These are phyloP conservation scores for Coremacera marginata DNA, from an alignment of 2,888 invertebrate species.

Conservation along the genomic window DNA sequence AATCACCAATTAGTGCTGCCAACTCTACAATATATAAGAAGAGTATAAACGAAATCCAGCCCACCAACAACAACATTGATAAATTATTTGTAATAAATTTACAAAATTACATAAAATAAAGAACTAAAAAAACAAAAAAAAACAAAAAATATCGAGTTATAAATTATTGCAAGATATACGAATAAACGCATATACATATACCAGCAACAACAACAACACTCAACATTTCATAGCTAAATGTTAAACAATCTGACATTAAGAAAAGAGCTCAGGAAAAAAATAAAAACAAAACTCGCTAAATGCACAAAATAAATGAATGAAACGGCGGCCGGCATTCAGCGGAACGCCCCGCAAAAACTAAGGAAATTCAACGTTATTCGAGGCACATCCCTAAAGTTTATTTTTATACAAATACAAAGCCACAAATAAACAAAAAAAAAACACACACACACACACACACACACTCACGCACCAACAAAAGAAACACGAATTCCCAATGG, in stretches of 20 bases:
- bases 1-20: conserved; percentile 67
- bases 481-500: conserved; percentile 54
- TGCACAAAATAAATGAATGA: neutral
- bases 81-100: conserved; percentile 66
- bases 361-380: conserved; percentile 49
- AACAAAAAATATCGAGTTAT: neutral
- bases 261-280: neutral
- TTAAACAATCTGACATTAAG: neutral
- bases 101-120: conserved; percentile 44
- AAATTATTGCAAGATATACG: conserved; percentile 42
- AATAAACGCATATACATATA: conserved; percentile 43
- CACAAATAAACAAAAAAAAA: neutral
- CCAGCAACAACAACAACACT: neutral
- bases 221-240: neutral
- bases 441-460: neutral
- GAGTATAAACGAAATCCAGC: conserved; percentile 29
- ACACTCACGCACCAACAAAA: neutral
- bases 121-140: neutral
- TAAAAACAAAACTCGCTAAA: neutral
- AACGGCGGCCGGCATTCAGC: neutral
- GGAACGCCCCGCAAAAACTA: conserved; percentile 46
- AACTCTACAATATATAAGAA: conserved; percentile 28
- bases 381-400: neutral
- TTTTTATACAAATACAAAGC: neutral
- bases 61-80: conserved; percentile 53